Evolutionary conservation across 2,888 invertebrate species (phyloP).

Genomic region (Tachina grossa): DNA sequence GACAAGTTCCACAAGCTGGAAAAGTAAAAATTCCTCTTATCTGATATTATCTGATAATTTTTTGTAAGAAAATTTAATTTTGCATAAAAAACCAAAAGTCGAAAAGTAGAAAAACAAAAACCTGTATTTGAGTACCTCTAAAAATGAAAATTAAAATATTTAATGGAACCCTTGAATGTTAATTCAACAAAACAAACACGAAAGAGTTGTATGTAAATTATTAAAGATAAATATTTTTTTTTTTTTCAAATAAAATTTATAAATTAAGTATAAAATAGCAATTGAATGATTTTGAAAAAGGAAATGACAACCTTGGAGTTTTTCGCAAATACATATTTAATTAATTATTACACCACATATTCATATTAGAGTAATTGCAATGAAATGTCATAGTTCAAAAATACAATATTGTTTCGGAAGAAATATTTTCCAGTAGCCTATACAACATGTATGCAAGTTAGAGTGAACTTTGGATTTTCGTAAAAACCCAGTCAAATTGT

Average conservation of each 20-base stretch:
- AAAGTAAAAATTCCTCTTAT: not conserved
- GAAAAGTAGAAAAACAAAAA: not conserved
- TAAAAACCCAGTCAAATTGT: too few species aligned
- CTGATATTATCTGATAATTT: not conserved
- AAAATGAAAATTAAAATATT: not conserved
- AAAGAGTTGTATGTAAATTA: not conserved
- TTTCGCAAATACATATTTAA: not conserved
- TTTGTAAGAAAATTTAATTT: not conserved
- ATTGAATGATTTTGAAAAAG: conserved; percentile 21
- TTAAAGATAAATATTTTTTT: conserved; percentile 15
- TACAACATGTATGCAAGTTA: too few species aligned
- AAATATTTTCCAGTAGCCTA: too few species aligned
- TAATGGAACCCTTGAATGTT: not conserved
- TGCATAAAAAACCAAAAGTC: not conserved
- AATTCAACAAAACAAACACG: not conserved
- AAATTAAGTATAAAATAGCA: not conserved
- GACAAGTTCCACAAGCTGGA: too few species aligned
- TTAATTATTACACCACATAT: too few species aligned
- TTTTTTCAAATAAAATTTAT: not conserved
- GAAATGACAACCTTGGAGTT: not conserved
- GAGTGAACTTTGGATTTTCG: too few species aligned
- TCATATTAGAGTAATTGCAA: not conserved
- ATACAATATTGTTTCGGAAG: too few species aligned
- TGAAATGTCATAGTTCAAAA: not conserved
- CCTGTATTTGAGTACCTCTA: not conserved